Conservation (phyloP, 2,113 vertebrate genomes). For the Phylloscopus trochiloides region DNA sequence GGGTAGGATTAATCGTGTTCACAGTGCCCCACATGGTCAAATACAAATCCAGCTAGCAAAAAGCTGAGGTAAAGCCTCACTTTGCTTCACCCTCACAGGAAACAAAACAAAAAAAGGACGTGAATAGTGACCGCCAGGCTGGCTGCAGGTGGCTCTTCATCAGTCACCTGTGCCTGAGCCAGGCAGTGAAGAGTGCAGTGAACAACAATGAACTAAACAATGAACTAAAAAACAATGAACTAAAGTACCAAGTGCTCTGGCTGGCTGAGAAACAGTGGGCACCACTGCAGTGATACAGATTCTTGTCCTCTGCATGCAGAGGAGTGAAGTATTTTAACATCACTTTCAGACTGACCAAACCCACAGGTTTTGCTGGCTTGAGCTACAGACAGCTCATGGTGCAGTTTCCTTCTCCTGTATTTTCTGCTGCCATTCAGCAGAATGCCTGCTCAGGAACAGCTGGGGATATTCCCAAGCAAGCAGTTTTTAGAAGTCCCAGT, state of each 20-base stretch:
- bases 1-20: neutral
- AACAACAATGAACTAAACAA: neutral
- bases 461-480: neutral
- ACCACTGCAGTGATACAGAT: neutral
- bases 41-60: neutral
- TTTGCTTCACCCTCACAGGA: neutral
- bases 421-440: neutral
- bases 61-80: neutral
- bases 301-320: neutral
- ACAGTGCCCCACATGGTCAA: neutral
- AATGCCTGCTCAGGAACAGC: neutral
- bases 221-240: neutral
- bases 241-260: neutral
- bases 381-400: neutral
- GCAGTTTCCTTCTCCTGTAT: neutral
- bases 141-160: neutral
- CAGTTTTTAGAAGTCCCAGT: neutral
- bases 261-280: neutral
- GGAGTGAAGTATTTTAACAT: neutral
- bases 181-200: neutral
- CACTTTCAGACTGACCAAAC: neutral
- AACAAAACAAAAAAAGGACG: neutral
- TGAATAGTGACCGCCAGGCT: neutral
- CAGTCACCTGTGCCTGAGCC: neutral
- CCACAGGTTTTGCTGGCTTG: neutral